Base-by-base conservation (phyloP, 2,113 vertebrate genomes). In the Cacatua alba region DNA sequence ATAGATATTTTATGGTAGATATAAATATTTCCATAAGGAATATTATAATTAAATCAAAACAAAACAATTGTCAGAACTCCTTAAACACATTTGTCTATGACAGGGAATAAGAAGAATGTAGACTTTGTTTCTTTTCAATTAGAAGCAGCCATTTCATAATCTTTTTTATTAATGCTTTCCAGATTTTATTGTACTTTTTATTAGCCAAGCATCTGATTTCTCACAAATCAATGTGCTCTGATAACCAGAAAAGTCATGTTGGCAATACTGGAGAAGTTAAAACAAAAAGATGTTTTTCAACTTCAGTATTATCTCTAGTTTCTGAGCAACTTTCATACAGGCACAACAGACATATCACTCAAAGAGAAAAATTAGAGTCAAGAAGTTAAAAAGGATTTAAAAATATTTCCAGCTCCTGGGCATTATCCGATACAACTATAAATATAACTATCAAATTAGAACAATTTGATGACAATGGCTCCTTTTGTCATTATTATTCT, bases 31-130 rank as follows among this genome's bases (percentile, higher is more conserved):
- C 86, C 92, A 67, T 82, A 90, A 96, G 84, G 55, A 90, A 91
- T 90, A 87, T 68, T 95, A 83, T 90, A 39, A 94, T 94, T 96
- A 88, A 68, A 91, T 96, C 55, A 95, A 97, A 97, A 72, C 57
- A 77, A 79, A 63, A 52, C 77, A 94, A 44, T 90, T 95, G 33
- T 57, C 88, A 93, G 94, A 97, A 76, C 10, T 51, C 43, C 75
- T 59, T 68, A 95, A 94, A 48, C 12, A 9, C 28, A 55, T 43
- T 65, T 80, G 16, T 63, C 46, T 74, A 16, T 91, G 46, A 64
- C 29, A 88, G 44, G 68, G 25, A 89, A 49, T 39, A 72, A 65
- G 48, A 92, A 82, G 52, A 90, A 88, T n/a, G 8, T 29, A 55
- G 60, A 51, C 12, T 88, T 88, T 21, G 8, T 82, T 95, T 64